phyloP scores from a whole-genome alignment of 2,888 invertebrate species.

The Ectemnius cavifrons region DNA sequence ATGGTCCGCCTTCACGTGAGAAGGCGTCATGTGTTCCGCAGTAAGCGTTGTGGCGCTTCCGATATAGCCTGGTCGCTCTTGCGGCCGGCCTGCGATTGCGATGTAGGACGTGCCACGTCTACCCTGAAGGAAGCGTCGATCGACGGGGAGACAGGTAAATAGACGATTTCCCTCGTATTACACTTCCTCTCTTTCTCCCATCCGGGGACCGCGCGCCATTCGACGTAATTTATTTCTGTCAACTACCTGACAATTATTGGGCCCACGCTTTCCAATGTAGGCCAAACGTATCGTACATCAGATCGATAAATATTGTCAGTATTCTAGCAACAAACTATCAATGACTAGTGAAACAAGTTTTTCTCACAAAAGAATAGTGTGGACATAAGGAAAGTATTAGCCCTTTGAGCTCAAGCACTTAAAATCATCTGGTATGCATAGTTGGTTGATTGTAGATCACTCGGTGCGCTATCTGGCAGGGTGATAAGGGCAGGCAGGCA shows the following conservation, averaged over 20 bases:
- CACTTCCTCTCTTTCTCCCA: constrained; percentile 20
- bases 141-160: constrained; percentile 49
- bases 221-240: constrained; percentile 30
- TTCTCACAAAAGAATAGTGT: too few species aligned
- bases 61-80: constrained; percentile 54
- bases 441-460: constrained; percentile 1
- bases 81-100: constrained; percentile 19
- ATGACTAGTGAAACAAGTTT: too few species aligned
- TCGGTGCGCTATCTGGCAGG: constrained; percentile 18
- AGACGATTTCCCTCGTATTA: constrained; percentile 26
- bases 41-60: constrained; percentile 38
- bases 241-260: too few species aligned
- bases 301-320: too few species aligned
- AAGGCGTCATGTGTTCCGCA: constrained; percentile 69
- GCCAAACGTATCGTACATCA: too few species aligned
- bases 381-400: too few species aligned
- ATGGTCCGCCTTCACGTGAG: constrained; percentile 69
- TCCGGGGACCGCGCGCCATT: background rate
- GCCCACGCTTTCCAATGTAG: too few species aligned
- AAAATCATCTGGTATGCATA: background rate
- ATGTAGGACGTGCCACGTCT: constrained; percentile 11
- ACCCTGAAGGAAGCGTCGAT: constrained; percentile 38
- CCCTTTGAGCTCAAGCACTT: background rate
- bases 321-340: too few species aligned
- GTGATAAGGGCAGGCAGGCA: constrained; percentile 18